Percentiles rank a stretch among this genome's conserved stretches.
phyloP scores from a whole-genome alignment of 2,113 vertebrate species.

The Stomatorhinus ivindoensis region DNA sequence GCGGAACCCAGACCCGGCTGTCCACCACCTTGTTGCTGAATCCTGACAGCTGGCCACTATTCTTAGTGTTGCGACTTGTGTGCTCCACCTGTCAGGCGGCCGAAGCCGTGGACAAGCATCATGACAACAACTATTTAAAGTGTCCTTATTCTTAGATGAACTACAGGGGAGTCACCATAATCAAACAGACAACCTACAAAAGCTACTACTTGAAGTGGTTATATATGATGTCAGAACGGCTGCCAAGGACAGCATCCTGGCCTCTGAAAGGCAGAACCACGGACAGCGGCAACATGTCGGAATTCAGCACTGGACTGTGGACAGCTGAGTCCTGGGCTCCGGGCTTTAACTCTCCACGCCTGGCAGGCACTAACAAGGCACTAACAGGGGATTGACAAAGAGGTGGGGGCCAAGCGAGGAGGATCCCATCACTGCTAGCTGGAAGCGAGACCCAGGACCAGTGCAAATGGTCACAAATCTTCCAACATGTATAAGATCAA shows the following conservation, averaged over 20 bases:
- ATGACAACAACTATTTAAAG: background rate
- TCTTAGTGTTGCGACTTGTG: background rate
- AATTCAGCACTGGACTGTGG: background rate
- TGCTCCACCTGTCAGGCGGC: background rate
- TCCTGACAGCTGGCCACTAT: background rate
- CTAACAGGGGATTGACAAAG: background rate
- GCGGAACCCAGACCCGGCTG: background rate
- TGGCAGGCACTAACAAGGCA: background rate
- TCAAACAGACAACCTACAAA: background rate
- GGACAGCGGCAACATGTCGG: background rate
- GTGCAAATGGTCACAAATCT: background rate
- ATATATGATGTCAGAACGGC: background rate
- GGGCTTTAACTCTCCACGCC: background rate
- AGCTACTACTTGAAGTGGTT: background rate
- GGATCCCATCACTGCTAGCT: background rate
- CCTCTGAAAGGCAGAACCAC: background rate
- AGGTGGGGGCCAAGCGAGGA: background rate
- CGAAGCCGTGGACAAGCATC: background rate
- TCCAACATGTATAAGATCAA: background rate
- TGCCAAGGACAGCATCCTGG: background rate
- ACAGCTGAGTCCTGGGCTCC: background rate
- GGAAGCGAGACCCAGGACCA: background rate
- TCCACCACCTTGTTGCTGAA: background rate
- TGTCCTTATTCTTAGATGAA: background rate
- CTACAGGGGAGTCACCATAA: background rate